Percentiles rank a stretch among this genome's conserved stretches.
phyloP scores from a whole-genome alignment of 2,888 invertebrate genomes.

The Drepana falcataria region DNA sequence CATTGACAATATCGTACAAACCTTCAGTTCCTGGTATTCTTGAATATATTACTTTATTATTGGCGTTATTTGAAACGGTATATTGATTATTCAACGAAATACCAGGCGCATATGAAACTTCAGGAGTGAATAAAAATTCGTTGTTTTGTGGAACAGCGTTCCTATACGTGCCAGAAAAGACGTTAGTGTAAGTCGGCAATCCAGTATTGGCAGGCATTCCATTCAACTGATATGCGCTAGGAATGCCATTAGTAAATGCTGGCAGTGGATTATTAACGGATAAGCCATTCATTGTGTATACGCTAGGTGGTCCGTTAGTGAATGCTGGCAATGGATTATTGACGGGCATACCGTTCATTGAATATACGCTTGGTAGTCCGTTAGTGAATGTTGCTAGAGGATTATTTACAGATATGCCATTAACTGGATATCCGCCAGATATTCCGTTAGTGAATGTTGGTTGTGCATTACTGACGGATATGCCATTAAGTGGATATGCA shows the following conservation, averaged over 20 bases:
- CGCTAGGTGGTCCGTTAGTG: too few relatives aligned
- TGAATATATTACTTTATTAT: conserved; percentile 5
- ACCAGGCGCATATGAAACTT: not conserved
- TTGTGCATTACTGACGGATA: not conserved
- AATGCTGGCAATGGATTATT: too few relatives aligned
- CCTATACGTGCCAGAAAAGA: not conserved
- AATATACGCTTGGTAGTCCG: not conserved
- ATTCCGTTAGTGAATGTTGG: not conserved
- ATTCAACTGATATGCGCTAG: not conserved
- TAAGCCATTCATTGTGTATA: too few relatives aligned
- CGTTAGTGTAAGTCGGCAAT: too few relatives aligned
- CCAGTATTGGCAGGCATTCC: too few relatives aligned
- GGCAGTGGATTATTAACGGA: conserved; percentile 1
- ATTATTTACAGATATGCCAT: not conserved
- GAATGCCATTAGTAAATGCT: not conserved
- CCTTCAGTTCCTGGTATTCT: conserved; percentile 3
- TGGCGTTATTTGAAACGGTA: conserved; percentile 8
- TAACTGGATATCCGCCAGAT: not conserved
- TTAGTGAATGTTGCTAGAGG: not conserved
- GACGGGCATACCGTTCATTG: too few relatives aligned
- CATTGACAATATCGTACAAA: conserved; percentile 8
- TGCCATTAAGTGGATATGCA: too few relatives aligned
- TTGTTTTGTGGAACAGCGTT: not conserved
- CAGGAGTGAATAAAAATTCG: not conserved
- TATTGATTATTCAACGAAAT: conserved; percentile 5